phyloP scores from a whole-genome alignment of 2,113 vertebrate species.

The Sciurus niger region DNA sequence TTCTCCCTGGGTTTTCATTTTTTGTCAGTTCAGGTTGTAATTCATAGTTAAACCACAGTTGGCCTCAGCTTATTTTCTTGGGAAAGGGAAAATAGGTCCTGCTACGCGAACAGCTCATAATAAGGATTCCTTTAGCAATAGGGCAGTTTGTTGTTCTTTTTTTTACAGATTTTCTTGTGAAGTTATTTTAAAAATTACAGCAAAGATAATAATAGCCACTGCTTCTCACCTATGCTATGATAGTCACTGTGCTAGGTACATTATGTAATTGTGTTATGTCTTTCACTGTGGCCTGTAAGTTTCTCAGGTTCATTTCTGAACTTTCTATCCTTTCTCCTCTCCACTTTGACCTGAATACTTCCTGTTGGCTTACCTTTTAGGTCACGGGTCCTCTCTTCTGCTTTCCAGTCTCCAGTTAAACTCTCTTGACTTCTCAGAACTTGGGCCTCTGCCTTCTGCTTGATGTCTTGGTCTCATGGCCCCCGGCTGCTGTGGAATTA shows the following conservation, averaged over 20 bases:
- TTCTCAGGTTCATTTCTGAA: background rate
- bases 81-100: background rate
- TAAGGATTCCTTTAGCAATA: constrained; percentile 32
- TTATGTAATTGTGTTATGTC: background rate
- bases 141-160: background rate
- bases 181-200: background rate
- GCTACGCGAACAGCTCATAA: background rate
- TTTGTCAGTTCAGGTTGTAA: background rate
- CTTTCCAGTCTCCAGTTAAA: background rate
- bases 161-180: background rate
- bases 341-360: background rate
- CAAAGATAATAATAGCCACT: background rate
- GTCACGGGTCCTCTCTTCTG: background rate
- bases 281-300: background rate
- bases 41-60: background rate
- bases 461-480: background rate
- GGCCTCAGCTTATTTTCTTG: background rate
- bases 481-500: background rate
- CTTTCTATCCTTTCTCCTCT: background rate
- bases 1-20: constrained; percentile 40
- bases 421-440: background rate
- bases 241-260: background rate
- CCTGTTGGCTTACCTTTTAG: background rate
- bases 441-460: background rate
- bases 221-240: background rate